Conservation (phyloP, 2,113 vertebrate genomes). For the Megalops atlanticus region DNA sequence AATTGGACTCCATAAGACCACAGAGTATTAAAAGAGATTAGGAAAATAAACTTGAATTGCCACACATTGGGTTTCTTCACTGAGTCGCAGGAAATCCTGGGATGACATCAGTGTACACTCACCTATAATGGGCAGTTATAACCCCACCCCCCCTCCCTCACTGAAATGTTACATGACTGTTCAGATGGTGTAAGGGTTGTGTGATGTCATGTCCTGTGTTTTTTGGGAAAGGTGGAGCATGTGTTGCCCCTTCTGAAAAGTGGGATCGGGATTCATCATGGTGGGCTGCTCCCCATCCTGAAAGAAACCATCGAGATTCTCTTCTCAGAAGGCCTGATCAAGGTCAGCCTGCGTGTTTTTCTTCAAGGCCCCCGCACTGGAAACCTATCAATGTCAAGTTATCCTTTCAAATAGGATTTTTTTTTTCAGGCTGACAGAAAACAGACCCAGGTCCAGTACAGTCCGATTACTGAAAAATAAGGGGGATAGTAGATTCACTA, state of each 20-base stretch:
- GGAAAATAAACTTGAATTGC: no score
- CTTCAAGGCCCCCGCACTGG: no score
- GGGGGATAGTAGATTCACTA: no score
- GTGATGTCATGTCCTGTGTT: no score
- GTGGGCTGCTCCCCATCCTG: conserved; percentile 94
- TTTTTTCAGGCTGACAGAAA: not conserved
- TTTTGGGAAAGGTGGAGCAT: conserved; percentile 59
- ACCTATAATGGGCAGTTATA: not conserved
- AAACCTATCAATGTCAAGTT: not conserved
- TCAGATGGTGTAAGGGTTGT: no score
- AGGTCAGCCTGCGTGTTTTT: conserved; percentile 72
- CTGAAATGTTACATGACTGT: not conserved
- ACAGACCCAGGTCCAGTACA: no score
- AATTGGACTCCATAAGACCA: no score
- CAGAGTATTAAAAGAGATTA: no score
- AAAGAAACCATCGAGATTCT: conserved; percentile 99
- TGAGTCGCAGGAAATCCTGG: not conserved
- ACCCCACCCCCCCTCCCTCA: not conserved
- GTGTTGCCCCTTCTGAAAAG: conserved; percentile 91
- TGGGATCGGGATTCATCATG: conserved; percentile 96
- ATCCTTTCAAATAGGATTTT: not conserved
- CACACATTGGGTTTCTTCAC: not conserved
- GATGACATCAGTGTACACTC: not conserved
- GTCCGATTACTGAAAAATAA: no score
- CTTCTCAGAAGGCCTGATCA: conserved; percentile 94